Conservation (phyloP, 2,888 invertebrate species). For the Desoria tigrina region DNA sequence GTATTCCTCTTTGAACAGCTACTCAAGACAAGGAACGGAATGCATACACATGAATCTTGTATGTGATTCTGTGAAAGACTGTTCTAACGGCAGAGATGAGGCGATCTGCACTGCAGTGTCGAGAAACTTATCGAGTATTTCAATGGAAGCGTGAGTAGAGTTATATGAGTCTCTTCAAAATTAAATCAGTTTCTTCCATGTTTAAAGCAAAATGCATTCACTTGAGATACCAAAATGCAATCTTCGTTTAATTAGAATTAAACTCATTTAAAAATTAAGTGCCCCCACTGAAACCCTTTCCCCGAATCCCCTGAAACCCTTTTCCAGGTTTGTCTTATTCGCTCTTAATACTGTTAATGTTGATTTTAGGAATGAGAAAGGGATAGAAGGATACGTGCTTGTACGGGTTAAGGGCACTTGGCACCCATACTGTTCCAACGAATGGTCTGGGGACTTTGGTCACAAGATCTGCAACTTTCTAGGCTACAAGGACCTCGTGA, state of each 20-base stretch:
- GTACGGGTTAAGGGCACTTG: conserved; percentile 29
- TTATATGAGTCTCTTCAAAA: too few relatives aligned
- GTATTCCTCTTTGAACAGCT: too few relatives aligned
- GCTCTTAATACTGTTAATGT: not conserved
- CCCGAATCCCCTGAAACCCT: too few relatives aligned
- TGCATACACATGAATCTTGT: conserved; percentile 29
- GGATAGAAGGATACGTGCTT: conserved; percentile 31
- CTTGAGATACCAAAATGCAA: not conserved
- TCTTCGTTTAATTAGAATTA: not conserved
- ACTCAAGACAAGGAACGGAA: too few relatives aligned
- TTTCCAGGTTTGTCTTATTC: not conserved
- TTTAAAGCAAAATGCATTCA: too few relatives aligned
- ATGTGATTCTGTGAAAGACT: conserved; percentile 30
- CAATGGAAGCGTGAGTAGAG: too few relatives aligned
- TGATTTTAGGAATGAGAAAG: not conserved
- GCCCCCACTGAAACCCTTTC: too few relatives aligned
- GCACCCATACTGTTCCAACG: conserved; percentile 38
- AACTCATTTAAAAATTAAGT: too few relatives aligned
- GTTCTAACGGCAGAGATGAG: conserved; percentile 34
- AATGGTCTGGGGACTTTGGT: conserved; percentile 29
- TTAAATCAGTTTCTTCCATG: not conserved
- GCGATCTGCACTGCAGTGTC: conserved; percentile 22
- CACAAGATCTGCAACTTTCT: conserved; percentile 24
- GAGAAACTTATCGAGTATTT: not conserved
- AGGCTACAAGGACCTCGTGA: too few relatives aligned